phyloP scores from a whole-genome alignment of 2,888 invertebrate species.

The Sarcophaga rosellei region DNA sequence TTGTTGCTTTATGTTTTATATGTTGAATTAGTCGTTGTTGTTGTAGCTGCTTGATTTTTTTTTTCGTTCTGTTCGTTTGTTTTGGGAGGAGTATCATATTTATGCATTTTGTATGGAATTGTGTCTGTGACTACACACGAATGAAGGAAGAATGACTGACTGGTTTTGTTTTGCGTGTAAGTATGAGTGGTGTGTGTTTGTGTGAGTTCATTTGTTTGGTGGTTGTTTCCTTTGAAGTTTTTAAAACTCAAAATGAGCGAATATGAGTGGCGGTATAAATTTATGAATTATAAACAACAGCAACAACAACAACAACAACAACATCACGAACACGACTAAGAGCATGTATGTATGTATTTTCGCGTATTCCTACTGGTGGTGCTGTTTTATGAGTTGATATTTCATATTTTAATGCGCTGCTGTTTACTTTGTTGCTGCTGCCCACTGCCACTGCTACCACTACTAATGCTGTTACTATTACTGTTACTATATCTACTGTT shows the following conservation, averaged over 20 bases:
- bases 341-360: constrained; percentile 69
- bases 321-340: neutral
- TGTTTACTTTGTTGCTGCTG: constrained; percentile 30
- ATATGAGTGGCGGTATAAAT: constrained; percentile 74
- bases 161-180: constrained; percentile 32
- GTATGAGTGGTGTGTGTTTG: too few relatives aligned
- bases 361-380: constrained; percentile 78
- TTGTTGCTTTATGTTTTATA: constrained; percentile 13
- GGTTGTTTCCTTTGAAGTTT: constrained; percentile 45
- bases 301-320: constrained; percentile 49
- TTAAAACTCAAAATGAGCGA: constrained; percentile 74
- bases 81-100: constrained; percentile 64
- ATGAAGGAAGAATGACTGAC: constrained; percentile 43
- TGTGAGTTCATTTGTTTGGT: constrained; percentile 51
- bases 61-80: constrained; percentile 5
- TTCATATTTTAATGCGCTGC: constrained; percentile 53
- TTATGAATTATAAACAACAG: constrained; percentile 78
- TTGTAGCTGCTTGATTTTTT: constrained; percentile 57
- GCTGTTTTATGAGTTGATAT: constrained; percentile 67
- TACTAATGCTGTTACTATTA: neutral
- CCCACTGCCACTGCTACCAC: constrained; percentile 25
- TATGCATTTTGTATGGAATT: constrained; percentile 47
- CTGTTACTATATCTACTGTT: neutral
- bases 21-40: constrained; percentile 39
- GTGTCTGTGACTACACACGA: constrained; percentile 38